Evolutionary conservation across 2,797 vertebrate species (phyloP).

Genomic region (Macropodus opercularis): DNA sequence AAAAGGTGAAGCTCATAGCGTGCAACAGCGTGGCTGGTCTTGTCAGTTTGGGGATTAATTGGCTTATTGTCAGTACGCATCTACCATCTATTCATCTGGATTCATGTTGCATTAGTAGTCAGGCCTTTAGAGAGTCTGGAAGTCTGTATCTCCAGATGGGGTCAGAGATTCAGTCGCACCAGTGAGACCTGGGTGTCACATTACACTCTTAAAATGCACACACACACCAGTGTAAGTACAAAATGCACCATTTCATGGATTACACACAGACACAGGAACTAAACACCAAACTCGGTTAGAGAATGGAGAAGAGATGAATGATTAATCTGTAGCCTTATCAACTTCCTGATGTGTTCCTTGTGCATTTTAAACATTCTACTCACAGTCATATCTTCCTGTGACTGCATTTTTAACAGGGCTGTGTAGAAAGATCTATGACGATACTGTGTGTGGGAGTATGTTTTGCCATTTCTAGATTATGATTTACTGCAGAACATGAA

Average conservation of each 20-base stretch:
- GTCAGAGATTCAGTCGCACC: conserved; percentile 49
- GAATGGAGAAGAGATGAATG: conserved; percentile 7
- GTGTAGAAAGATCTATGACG: neutral
- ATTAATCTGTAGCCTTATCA: conserved; percentile 14
- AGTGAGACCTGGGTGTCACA: conserved; percentile 50
- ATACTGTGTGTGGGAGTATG: neutral
- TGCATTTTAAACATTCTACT: conserved; percentile 5
- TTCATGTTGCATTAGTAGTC: conserved; percentile 48
- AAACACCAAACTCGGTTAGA: conserved; percentile 5
- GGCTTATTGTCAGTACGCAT: conserved; percentile 29
- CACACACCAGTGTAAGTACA: conserved; percentile 13
- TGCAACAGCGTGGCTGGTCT: too few species aligned
- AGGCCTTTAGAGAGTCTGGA: conserved; percentile 46
- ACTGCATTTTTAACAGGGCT: neutral
- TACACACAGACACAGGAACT: conserved; percentile 7
- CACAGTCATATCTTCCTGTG: conserved; percentile 2
- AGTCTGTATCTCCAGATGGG: conserved; percentile 63
- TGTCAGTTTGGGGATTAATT: conserved; percentile 6
- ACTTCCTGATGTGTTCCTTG: conserved; percentile 15
- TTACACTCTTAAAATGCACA: conserved; percentile 49
- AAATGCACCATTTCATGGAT: conserved; percentile 8
- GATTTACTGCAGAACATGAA: conserved; percentile 23
- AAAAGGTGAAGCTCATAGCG: too few species aligned
- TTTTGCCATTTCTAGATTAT: conserved; percentile 39
- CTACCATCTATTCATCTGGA: conserved; percentile 37